Base-by-base conservation (phyloP, 1,140 invertebrate species). In the Vanessa tameamea region DNA sequence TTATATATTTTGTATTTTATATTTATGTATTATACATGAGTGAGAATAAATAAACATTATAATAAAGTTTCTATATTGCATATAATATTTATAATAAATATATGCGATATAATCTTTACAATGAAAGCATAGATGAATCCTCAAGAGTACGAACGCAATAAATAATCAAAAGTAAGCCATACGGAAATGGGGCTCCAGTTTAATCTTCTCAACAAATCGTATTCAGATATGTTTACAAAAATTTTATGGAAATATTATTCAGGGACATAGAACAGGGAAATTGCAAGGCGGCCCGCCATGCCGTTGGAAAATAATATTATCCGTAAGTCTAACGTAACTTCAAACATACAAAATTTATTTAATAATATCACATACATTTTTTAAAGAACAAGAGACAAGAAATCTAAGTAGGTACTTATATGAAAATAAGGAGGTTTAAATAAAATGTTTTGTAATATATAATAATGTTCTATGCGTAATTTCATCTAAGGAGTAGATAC, bases 181-280 rank as follows among this genome's bases (percentile, higher is more conserved):
- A 71, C 79, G 79, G 48, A 43, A 63, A 69, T 48, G 79, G 75
- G 77, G 65, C 61, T 73, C 68, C 69, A 78, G 73, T 87, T 87
- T 87, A 87, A 87, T 87, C 86, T 87, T 83, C 77, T 59, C 77
- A 73, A 80, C 79, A 85, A 87, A 86, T 87, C 83, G 86, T 67
- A 73, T 75, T 73, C 76, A 72, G 75, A 80, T 78, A 64, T 80
- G 73, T 79, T 75, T 73, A 78, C 75, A 79, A 78, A 78, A 76
- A 77, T 78, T 85, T 86, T 83, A 87, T 85, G 84, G 48, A 82
- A 81, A 83, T 84, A 79, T 82, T 86, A 87, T 87, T 82, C 81
- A 74, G 72, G 81, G 79, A 78, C 76, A 77, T 76, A 79, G 74
- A 79, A 43, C 69, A 48, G 64, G 69, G 83, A 74, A 68, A 73